phyloP scores from a whole-genome alignment of 2,797 vertebrate species.

The Chromis chromis region DNA sequence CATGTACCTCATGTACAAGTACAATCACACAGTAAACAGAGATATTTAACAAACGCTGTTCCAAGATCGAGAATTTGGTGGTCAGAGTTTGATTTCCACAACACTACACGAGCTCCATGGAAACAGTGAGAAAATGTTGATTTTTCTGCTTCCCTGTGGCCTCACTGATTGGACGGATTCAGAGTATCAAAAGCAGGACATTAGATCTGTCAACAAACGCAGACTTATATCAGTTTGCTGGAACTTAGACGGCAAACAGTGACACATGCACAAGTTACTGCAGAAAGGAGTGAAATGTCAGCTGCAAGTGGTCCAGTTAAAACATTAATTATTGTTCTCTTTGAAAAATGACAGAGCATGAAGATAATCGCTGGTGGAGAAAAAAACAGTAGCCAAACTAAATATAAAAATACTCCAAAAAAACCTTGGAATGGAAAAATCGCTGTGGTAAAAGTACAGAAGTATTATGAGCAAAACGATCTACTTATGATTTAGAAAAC shows the following conservation, averaged over 20 bases:
- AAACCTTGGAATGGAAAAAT: neutral
- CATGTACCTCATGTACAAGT: slow-evolving; percentile 29
- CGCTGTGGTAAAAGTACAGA: no score
- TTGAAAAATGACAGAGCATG: neutral
- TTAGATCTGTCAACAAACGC: slow-evolving; percentile 53
- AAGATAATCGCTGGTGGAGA: neutral
- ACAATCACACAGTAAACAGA: slow-evolving; percentile 70
- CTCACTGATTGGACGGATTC: slow-evolving; percentile 46
- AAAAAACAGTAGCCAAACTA: neutral
- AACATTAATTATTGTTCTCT: slow-evolving; percentile 10
- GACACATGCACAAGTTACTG: slow-evolving; percentile 1
- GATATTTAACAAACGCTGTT: slow-evolving; percentile 58
- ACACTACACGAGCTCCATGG: slow-evolving; percentile 66
- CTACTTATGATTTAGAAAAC: no score
- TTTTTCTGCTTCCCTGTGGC: slow-evolving; percentile 57
- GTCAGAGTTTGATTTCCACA: slow-evolving; percentile 60
- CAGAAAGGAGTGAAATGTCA: slow-evolving; percentile 25
- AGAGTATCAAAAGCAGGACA: slow-evolving; percentile 53
- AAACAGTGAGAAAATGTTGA: slow-evolving; percentile 60
- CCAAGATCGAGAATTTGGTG: slow-evolving; percentile 36
- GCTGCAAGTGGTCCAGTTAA: neutral
- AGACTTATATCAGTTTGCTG: slow-evolving; percentile 21
- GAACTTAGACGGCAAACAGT: slow-evolving; percentile 34
- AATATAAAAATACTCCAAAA: neutral
- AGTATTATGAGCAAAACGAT: no score